These are phyloP conservation scores for Nowickia ferox DNA, from an alignment of 2,888 invertebrate genomes.

Conservation along the genomic window DNA sequence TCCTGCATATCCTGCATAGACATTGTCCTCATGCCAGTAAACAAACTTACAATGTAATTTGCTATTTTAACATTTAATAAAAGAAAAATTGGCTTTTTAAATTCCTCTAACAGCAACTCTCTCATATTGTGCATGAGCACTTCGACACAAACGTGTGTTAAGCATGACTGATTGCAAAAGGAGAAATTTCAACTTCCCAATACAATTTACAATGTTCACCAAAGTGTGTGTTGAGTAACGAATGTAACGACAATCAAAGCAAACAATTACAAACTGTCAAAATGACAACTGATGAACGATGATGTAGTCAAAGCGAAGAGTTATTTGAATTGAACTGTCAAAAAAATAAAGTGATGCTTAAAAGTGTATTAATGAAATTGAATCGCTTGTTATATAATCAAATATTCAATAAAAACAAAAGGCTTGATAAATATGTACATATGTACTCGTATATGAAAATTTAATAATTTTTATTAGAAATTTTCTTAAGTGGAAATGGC, in stretches of 20 bases:
- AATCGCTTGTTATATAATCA: neutral
- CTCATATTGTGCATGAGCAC: neutral
- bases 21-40: no score
- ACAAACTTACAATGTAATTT: no score
- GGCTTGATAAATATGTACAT: no score
- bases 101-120: neutral
- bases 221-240: no score
- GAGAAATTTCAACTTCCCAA: conserved; percentile 1
- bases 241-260: conserved; percentile 18
- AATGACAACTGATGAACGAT: conserved; percentile 24
- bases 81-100: no score
- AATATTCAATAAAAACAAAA: no score
- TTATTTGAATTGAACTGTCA: conserved; percentile 5
- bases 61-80: no score
- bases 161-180: conserved; percentile 2
- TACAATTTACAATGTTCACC: neutral
- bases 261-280: conserved; percentile 21
- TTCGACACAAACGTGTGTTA: conserved; percentile 12
- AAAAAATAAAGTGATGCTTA: conserved; percentile 1
- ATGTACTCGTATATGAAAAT: no score
- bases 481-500: no score
- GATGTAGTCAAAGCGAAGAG: no score
- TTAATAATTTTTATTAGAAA: no score
- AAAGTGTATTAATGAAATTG: conserved; percentile 31
- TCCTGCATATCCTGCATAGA: no score